Evolutionary conservation across 1,140 invertebrate genomes (phyloP), one percentile per base, ranked within the genome.

Genomic region (Heliconius hewitsoni): DNA sequence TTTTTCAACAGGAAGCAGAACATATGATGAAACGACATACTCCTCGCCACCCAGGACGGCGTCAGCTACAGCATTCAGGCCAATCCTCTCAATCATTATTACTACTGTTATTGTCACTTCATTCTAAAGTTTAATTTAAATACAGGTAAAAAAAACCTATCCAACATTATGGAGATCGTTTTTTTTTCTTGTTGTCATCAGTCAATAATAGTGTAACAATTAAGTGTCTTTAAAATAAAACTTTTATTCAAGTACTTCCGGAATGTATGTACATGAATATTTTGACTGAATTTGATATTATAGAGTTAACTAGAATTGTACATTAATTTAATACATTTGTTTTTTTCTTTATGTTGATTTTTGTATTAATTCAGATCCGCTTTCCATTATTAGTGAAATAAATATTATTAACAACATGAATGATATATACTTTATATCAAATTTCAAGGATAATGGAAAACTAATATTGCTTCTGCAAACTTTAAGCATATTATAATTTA

Each of bases 31-130:
- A 55, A 85, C 87, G 0, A 85, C 88, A 3, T 87, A 89, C 74
- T 86, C 90, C 0, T 85, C 89, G 8, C 88, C 91, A 11, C 90
- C 90, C 76, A 82, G 84, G 30, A 79, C 82, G 60, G 84, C 74
- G 39, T 79, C 83, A 0, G 84, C 86, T 2, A 75, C 81, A 19
- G 16, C 79, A 13, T 57, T 87, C 13, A 79, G 74, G 71, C 84
- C 87, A 42, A 5, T 84, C 5, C 3, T 77, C 52, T 80, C 82
- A 2, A 52, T 83, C 46, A 60, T 85, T 34, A 72, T 72, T 39
- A 9, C 71, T n/a, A 72, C 71, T 6, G 71, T 39, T 72, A 39
- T 72, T 23, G n/a, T 72, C 71, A 72, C 1, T 4, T 72, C 30
- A n/a, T 19, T 72, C 18, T 72, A 72, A 72, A 11, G 11, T 27